phyloP scores from a whole-genome alignment of 1,140 invertebrate genomes.

The Magallana ariakensis region DNA sequence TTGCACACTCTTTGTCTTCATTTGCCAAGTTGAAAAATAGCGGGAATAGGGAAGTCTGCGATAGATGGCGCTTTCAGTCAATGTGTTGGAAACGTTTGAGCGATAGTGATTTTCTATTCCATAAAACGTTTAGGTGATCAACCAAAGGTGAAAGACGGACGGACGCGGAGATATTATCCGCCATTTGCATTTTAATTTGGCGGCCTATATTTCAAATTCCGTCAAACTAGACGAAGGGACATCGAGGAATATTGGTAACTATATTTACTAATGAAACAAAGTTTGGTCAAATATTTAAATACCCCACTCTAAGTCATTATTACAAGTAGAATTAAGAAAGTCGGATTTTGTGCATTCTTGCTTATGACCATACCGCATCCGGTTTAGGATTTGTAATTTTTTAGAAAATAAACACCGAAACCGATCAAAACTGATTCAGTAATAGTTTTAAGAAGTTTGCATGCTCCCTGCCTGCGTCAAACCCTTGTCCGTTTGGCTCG shows the following conservation, averaged over 20 bases:
- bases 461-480: background rate
- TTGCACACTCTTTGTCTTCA: too few relatives aligned
- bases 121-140: slow-evolving; percentile 5
- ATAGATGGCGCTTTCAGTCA: background rate
- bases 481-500: too few relatives aligned
- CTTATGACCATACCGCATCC: slow-evolving; percentile 20
- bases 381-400: slow-evolving; percentile 39
- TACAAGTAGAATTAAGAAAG: background rate
- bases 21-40: background rate
- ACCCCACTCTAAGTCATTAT: background rate
- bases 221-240: background rate
- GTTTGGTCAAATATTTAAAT: background rate
- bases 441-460: background rate
- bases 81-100: background rate
- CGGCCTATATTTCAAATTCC: slow-evolving; percentile 1
- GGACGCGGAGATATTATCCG: slow-evolving; percentile 40
- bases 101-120: too few relatives aligned
- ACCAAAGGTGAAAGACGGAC: slow-evolving; percentile 38
- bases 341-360: slow-evolving; percentile 2
- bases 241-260: slow-evolving; percentile 10
- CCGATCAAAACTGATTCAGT: background rate
- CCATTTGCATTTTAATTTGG: slow-evolving; percentile 26
- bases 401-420: slow-evolving; percentile 12
- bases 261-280: slow-evolving; percentile 11
- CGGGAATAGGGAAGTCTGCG: background rate